Evolutionary conservation across 2,888 invertebrate genomes (phyloP), one percentile per base, ranked within the genome.

Genomic region (Brachylomia viminalis): DNA sequence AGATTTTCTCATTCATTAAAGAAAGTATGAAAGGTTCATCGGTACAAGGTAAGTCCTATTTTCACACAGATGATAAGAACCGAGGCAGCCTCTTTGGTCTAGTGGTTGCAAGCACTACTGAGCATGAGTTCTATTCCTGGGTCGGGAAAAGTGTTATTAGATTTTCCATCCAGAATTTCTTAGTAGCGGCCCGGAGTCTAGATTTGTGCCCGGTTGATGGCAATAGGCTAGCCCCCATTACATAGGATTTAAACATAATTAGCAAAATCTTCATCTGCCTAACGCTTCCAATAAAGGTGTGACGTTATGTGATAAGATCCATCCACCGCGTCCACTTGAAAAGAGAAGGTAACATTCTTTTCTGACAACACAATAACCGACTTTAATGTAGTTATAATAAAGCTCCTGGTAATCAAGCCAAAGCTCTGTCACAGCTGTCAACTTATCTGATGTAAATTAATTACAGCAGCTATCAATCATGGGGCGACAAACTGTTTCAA

Each of bases 381-480:
- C 84, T 82, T 83, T 86, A 90, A 88, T 83, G 70, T 82, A 86
- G 80, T 87, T 84, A 87, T 87, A 85, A 90, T 87, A 87, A 87
- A 86, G 86, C 82, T 74, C 72, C 62, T 76, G 65, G 81, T 92
- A 92, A 93, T 93, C 90, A 92, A 92, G 90, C 89, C 80, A 49
- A 86, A 80, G 87, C 89, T 88, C 85, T 90, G 91, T 91, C 92
- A 86, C 90, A 89, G 88, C 92, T 91, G 94, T 92, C 95, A 91
- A 92, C 92, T 93, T 94, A 94, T 93, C 93, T 91, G 91, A 90
- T 91, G 92, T 90, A 90, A 90, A 93, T 94, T 94, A 94, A 94
- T 88, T 92, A 93, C 92, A 79, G 87, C 83, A 80, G 91, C 92
- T 90, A 95, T 95, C 94, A 94, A 95, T 95, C 94, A 88, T 76